A percentile compares a stretch with the other conserved stretches of the same genome.
These are phyloP conservation scores for Ommatoiulus sabulosus DNA, from an alignment of 2,888 invertebrate genomes.

Conservation along the genomic window DNA sequence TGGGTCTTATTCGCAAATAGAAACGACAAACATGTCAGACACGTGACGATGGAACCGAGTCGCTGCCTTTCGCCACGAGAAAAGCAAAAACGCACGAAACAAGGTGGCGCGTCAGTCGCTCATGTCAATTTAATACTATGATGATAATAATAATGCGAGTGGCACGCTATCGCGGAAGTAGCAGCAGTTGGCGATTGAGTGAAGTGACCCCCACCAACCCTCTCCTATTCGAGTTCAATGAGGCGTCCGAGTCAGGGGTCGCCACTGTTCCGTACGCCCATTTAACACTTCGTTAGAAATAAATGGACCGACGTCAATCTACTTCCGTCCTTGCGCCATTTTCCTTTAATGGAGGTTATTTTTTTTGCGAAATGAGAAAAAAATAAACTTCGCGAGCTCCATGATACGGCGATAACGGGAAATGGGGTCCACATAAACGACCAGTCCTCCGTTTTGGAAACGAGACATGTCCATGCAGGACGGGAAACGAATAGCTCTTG, in stretches of 20 bases:
- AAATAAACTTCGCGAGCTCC: neutral
- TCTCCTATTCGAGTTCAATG: neutral
- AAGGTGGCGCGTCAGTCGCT: neutral
- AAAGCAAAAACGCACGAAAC: too few relatives aligned
- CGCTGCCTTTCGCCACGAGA: too few relatives aligned
- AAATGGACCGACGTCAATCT: neutral
- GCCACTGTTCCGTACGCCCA: neutral
- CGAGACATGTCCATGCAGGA: too few relatives aligned
- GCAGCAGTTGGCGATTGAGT: neutral
- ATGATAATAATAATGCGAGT: neutral
- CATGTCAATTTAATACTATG: neutral
- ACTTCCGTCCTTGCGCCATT: neutral
- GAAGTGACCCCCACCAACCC: neutral
- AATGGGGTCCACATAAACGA: neutral
- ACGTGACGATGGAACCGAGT: neutral
- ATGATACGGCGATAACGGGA: neutral
- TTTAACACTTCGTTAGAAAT: neutral
- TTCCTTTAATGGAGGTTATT: neutral
- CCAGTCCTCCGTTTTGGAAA: too few relatives aligned
- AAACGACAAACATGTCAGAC: neutral
- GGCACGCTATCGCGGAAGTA: neutral
- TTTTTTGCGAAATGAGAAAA: neutral
- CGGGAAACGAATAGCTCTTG: too few relatives aligned
- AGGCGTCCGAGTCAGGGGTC: neutral
- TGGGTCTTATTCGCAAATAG: neutral